These are phyloP conservation scores for Anthopleura xanthogrammica DNA, from an alignment of 92 coral and sea anemone genomes.

Conservation along the genomic window DNA sequence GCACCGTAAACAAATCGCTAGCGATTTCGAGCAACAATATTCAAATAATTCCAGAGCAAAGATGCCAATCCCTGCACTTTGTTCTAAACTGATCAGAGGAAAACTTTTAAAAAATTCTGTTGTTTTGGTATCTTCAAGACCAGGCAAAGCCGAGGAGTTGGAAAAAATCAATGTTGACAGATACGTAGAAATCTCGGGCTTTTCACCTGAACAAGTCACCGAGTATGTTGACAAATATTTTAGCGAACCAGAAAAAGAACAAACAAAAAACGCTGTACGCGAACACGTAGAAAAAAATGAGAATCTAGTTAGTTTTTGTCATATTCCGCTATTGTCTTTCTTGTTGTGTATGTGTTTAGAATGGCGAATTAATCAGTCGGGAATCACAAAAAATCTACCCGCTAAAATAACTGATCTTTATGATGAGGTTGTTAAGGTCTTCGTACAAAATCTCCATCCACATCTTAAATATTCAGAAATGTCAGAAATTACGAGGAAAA, in stretches of 20 bases:
- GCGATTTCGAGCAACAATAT: too few relatives aligned
- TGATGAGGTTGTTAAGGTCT: neutral
- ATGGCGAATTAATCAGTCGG: neutral
- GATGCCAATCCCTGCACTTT: conserved; percentile 30
- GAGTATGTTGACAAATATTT: conserved; percentile 40
- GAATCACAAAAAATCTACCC: neutral
- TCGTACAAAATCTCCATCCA: neutral
- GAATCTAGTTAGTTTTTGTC: neutral
- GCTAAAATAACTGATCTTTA: neutral
- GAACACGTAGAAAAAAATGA: conserved; percentile 1
- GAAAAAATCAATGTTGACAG: too few relatives aligned
- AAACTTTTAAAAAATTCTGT: conserved; percentile 22
- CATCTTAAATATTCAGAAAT: neutral
- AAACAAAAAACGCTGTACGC: neutral
- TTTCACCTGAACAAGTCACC: conserved; percentile 38
- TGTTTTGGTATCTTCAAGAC: conserved; percentile 30
- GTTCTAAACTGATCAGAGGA: conserved; percentile 33
- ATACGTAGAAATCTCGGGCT: too few relatives aligned
- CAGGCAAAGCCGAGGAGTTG: too few relatives aligned
- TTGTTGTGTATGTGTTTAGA: conserved; percentile 12
- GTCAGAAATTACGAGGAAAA: neutral
- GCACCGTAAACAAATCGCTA: too few relatives aligned
- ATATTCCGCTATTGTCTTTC: conserved; percentile 13
- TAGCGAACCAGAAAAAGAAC: conserved; percentile 11
- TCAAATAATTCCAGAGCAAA: too few relatives aligned